A percentile compares a stretch with the other conserved stretches of the same genome.
These are phyloP conservation scores for Trichosurus vulpecula DNA, from an alignment of 2,797 vertebrate species.

Conservation along the genomic window DNA sequence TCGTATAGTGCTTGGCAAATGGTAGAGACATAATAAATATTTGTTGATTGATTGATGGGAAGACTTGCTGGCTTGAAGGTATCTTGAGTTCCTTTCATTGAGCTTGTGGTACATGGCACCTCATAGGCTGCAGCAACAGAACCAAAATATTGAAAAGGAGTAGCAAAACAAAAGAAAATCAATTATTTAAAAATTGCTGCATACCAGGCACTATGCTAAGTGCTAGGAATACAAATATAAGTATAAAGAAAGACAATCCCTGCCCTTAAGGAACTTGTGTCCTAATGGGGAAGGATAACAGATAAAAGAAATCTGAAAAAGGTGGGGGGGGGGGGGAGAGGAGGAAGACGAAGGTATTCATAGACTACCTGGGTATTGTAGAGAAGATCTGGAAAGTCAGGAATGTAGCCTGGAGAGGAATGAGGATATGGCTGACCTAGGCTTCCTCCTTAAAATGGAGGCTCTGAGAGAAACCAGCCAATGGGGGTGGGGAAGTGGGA, in stretches of 20 bases:
- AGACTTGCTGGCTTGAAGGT: not conserved
- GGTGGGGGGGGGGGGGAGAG: not conserved
- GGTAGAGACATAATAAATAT: not conserved
- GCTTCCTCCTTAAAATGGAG: not conserved
- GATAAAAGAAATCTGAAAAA: not conserved
- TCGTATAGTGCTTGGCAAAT: not conserved
- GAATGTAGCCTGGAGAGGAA: not conserved
- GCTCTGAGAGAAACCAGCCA: not conserved
- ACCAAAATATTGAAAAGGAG: not conserved
- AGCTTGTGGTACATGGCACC: not conserved
- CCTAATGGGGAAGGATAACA: not conserved
- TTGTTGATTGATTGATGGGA: not conserved
- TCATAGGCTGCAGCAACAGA: not conserved
- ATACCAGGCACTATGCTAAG: not conserved
- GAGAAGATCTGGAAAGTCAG: not conserved
- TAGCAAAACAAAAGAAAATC: not conserved
- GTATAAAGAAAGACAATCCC: not conserved
- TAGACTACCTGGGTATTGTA: not conserved
- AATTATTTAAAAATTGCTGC: slow-evolving; percentile 16
- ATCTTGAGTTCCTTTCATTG: not conserved
- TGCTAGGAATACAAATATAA: not conserved
- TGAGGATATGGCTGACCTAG: not conserved
- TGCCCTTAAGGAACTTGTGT: not conserved
- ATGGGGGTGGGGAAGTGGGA: not conserved
- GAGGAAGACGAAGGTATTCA: not conserved